Base-by-base conservation (phyloP, 2,113 vertebrate genomes). In the Coptodon bakossiorum region DNA sequence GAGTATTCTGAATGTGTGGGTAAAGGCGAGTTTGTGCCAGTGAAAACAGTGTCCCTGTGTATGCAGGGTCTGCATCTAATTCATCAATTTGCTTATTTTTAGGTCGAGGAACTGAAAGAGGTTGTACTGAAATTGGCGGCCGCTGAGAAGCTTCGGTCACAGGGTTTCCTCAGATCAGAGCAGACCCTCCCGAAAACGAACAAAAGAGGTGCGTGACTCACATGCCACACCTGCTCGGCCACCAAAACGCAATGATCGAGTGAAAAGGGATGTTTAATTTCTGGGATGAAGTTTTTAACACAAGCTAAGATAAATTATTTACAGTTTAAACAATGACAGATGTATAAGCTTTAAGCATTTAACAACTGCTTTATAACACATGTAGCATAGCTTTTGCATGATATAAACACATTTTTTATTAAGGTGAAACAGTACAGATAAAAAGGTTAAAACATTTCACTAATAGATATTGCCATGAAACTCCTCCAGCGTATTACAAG, bases 41-140 rank as follows among this genome's bases (percentile, higher is more conserved):
- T 11, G n/a, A 36, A 36, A 68, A 76, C 9, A 19, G 3, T 0
- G 9, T 11, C 19, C 50, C 27, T 4, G 53, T 24, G 22, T 50
- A 50, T 2, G 38, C 66, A 24, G 5, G 11, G 12, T 56, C 12
- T 45, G 5, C 19, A 34, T 71, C 10, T 36, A n/a, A 19, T 4
- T 84, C 2, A 3, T 54, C 6, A 16, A 81, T 5, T 68, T 16
- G 43, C 68, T n/a, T 84, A 2, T 50, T 48, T 76, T 91, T 27
- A 97, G 97, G 94, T 96, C 1, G 95, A 97, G 16, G 94, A 96
- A 22, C 88, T 97, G 4, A 96, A 93, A 85, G 88, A 94, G 52
- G 90, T 92, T 0, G 87, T 97, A 16, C 83, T 96, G 87, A 97
- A 97, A 88, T 50, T 97, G 88, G 96, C 94, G 10, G 93, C 95